Conservation (phyloP, 2,888 invertebrate genomes). For the Linyphia triangularis region DNA sequence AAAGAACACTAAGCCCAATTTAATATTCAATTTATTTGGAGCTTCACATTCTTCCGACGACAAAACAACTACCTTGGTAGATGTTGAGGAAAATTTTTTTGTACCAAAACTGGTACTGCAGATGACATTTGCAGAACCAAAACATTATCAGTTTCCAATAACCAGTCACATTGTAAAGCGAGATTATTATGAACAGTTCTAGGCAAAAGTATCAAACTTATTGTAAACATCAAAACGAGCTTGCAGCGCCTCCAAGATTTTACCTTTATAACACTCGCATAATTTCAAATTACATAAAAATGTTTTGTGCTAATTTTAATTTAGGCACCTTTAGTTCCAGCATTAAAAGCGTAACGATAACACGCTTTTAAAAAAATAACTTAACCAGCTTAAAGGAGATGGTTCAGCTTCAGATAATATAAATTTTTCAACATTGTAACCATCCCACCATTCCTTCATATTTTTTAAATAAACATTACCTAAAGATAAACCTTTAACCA, state of each 20-base stretch:
- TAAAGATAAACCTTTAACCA: neutral
- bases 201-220: too few species aligned
- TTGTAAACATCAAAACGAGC: neutral
- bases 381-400: neutral
- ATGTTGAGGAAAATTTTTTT: too few species aligned
- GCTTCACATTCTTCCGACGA: too few species aligned
- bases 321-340: neutral
- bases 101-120: too few species aligned
- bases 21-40: too few species aligned
- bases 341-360: neutral
- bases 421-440: neutral
- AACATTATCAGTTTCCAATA: too few species aligned
- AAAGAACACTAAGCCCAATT: too few species aligned
- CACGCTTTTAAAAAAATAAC: neutral
- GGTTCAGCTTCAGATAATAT: neutral
- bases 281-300: neutral
- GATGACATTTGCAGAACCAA: too few species aligned
- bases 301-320: neutral
- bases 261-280: neutral
- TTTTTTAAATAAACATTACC: neutral
- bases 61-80: too few species aligned
- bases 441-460: slow-evolving; percentile 8
- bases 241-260: neutral
- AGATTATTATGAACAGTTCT: too few species aligned
- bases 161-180: too few species aligned